These are phyloP conservation scores for Perithous albicinctus DNA, from an alignment of 2,888 invertebrate genomes.

Conservation along the genomic window DNA sequence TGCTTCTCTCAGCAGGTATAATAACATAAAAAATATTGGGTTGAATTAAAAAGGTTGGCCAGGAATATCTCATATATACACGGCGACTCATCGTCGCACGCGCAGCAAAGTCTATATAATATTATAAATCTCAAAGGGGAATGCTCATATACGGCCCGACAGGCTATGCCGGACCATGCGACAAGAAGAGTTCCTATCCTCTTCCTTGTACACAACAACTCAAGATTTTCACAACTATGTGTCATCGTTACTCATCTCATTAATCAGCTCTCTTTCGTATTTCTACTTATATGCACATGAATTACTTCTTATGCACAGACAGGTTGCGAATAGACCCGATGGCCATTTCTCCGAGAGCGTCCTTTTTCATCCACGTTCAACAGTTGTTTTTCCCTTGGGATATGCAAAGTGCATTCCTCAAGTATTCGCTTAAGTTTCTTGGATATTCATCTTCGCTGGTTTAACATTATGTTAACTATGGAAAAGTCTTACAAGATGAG, in stretches of 20 bases:
- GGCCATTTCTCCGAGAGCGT: neutral
- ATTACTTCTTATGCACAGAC: constrained; percentile 11
- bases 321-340: constrained; percentile 5
- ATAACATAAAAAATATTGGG: too few relatives aligned
- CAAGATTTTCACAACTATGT: constrained; percentile 71
- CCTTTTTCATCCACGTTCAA: neutral
- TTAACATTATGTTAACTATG: constrained; percentile 3
- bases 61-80: too few relatives aligned
- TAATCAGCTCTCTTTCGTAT: constrained; percentile 62
- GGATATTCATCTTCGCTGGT: constrained; percentile 1
- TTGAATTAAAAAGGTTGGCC: too few relatives aligned
- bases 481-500: neutral
- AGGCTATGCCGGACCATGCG: constrained; percentile 1
- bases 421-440: constrained; percentile 9
- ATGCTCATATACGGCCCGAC: neutral
- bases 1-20: too few relatives aligned
- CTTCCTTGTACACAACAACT: constrained; percentile 24
- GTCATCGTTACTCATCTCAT: constrained; percentile 72
- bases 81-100: constrained; percentile 23
- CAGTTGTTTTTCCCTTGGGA: constrained; percentile 12
- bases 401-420: constrained; percentile 18
- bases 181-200: neutral
- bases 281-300: constrained; percentile 8
- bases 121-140: constrained; percentile 34
- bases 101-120: constrained; percentile 30